Conservation (phyloP, 2,113 vertebrate genomes). For the Brachypodius melanocephalos region DNA sequence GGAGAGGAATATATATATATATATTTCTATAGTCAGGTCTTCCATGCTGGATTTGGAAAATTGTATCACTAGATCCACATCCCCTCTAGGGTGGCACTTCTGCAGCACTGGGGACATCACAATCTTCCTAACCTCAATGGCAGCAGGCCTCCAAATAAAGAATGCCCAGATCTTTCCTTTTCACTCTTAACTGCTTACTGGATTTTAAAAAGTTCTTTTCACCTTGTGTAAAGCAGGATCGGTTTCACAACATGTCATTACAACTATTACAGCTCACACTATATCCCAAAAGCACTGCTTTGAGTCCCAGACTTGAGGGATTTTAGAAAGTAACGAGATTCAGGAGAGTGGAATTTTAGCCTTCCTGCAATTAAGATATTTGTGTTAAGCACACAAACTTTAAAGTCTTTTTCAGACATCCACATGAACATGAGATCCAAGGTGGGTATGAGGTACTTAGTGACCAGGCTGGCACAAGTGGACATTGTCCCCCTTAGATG, state of each 20-base stretch:
- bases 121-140: background rate
- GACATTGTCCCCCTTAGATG: background rate
- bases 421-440: background rate
- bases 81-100: background rate
- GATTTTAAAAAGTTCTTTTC: background rate
- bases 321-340: background rate
- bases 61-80: background rate
- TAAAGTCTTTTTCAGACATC: background rate
- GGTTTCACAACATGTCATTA: background rate
- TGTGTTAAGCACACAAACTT: background rate
- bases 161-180: background rate
- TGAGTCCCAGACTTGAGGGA: background rate
- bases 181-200: background rate
- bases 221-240: background rate
- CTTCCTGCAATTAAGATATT: background rate
- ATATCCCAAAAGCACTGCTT: background rate
- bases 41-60: background rate
- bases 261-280: background rate
- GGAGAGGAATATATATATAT: background rate
- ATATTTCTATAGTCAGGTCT: background rate
- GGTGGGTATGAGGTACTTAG: rapidly evolving
- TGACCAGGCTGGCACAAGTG: background rate
- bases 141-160: background rate
- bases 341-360: background rate
- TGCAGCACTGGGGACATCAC: background rate